Evolutionary conservation across 2,113 vertebrate species (phyloP).

Genomic region (Erinaceus europaeus): DNA sequence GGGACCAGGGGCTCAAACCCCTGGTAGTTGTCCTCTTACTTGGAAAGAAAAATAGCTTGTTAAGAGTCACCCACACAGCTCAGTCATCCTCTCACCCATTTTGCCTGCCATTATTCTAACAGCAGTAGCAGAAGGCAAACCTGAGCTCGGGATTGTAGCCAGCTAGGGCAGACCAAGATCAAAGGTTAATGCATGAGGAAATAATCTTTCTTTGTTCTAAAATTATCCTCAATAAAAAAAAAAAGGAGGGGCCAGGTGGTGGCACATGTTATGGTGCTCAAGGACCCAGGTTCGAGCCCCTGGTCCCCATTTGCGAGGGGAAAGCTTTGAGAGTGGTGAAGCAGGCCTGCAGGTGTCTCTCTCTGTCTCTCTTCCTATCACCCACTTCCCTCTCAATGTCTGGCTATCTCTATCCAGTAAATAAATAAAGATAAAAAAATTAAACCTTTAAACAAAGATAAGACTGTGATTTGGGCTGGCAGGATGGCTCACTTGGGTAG

Average conservation of each 20-base stretch:
- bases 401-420: too few relatives aligned
- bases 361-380: too few relatives aligned
- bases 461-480: too few relatives aligned
- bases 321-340: neutral
- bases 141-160: neutral
- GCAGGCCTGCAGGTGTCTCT: neutral
- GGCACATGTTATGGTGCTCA: neutral
- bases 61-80: constrained; percentile 27
- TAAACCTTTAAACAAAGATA: too few relatives aligned
- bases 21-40: neutral
- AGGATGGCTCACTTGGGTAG: too few relatives aligned
- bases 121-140: neutral
- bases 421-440: too few relatives aligned
- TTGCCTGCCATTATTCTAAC: neutral
- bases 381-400: too few relatives aligned
- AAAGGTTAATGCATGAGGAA: neutral
- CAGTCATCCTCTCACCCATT: neutral
- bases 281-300: neutral
- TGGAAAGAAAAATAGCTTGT: neutral
- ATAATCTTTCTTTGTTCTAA: neutral
- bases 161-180: neutral
- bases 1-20: too few relatives aligned
- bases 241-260: too few relatives aligned
- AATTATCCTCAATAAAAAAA: neutral
- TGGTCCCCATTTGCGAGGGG: neutral